Evolutionary conservation across 2,113 vertebrate genomes (phyloP).

Genomic region (Chlorodrepanis virens): DNA sequence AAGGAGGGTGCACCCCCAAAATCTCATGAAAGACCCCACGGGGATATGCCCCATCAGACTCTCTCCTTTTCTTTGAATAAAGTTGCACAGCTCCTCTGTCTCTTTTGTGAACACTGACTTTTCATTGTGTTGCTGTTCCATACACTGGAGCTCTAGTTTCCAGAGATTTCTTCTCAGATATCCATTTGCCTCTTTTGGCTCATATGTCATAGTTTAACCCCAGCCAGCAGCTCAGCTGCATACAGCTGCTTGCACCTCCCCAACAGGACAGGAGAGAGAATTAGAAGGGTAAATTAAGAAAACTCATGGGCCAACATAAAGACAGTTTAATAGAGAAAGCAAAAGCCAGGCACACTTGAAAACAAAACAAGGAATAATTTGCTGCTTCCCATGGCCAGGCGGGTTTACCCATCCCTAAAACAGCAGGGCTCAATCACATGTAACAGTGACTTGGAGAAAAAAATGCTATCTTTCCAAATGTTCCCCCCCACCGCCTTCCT

Average conservation of each 20-base stretch:
- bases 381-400: neutral
- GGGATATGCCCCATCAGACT: neutral
- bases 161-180: neutral
- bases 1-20: neutral
- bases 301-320: neutral
- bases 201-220: neutral
- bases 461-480: neutral
- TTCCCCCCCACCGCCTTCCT: accelerated
- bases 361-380: neutral
- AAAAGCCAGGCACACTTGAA: neutral
- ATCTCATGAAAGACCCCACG: accelerated
- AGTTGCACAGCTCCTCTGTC: neutral
- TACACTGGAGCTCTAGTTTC: neutral
- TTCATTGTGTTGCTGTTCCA: neutral
- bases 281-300: neutral
- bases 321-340: neutral
- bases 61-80: neutral
- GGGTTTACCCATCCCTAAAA: neutral
- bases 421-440: neutral
- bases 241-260: neutral
- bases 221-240: neutral
- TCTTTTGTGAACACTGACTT: neutral
- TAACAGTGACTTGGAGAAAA: neutral
- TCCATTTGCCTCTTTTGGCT: neutral
- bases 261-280: neutral